Conservation (phyloP, 2,888 invertebrate species). For the Tiliacea aurago region DNA sequence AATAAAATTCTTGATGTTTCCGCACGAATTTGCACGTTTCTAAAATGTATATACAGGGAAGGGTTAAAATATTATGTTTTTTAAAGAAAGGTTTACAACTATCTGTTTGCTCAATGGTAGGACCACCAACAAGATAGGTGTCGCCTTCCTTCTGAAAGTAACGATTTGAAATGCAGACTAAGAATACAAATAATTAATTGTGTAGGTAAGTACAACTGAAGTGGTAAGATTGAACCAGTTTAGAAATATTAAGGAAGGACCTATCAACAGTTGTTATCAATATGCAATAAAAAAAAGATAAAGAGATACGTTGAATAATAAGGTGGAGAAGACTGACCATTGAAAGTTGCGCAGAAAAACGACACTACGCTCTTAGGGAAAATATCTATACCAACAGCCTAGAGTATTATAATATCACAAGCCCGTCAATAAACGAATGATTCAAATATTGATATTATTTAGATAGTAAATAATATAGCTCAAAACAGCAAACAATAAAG, state of each 20-base stretch:
- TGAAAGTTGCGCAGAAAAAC: neutral
- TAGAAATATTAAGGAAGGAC: neutral
- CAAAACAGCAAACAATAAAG: neutral
- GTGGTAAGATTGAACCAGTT: neutral
- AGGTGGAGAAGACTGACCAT: no score
- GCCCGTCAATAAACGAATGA: neutral
- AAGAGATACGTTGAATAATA: neutral
- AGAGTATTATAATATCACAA: neutral
- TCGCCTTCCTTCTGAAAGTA: neutral
- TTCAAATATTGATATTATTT: neutral
- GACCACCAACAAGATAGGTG: neutral
- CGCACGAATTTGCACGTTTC: no score
- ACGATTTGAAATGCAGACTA: no score
- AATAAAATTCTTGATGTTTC: no score
- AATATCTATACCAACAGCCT: neutral
- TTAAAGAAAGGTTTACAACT: no score
- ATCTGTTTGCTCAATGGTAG: no score
- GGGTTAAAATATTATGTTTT: no score
- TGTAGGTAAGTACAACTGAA: neutral
- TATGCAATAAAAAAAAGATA: neutral
- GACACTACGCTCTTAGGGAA: neutral
- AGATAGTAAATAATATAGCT: neutral
- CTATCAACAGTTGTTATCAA: neutral
- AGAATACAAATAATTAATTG: neutral
- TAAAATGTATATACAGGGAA: no score